Base-by-base conservation (phyloP, 2,888 invertebrate genomes). In the Drosophila subquinaria region DNA sequence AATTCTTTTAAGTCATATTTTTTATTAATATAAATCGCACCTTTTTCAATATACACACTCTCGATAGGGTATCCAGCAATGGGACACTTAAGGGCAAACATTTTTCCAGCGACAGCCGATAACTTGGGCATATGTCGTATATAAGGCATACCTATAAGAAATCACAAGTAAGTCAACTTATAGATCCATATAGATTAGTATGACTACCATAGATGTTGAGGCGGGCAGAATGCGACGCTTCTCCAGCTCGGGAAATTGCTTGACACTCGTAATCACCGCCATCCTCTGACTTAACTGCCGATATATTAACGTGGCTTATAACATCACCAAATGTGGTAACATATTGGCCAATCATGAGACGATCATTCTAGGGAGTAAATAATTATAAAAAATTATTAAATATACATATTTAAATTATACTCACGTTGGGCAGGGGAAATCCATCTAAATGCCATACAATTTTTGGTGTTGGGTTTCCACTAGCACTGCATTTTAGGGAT, bases 41-140 rank as follows among this genome's bases (percentile, higher is more conserved):
- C 96, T 94, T 97, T 95, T 92, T 97, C 97, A 97, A 98, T 98
- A 13, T 95, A 95, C 83, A 97, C 96, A 52, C 95, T 95, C 90
- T 97, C 96, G 73, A 97, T 97, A 6, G 97, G 97, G 93, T 96
- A 97, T 11, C 97, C 97, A 53, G 97, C 97, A n/a, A 96, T 97
- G 0, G 97, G 97, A 90, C 97, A 97, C 93, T 97, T 97, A 88
- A 97, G 95, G 79, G 95, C 94, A 89, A 97, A 94, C 88, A 95
- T 95, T 85, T 94, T 96, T 5, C 97, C 97, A 15, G 97, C 96
- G 0, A 97, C 95, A 1, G 97, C 97, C 11, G 96, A 96, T 65
- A 97, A 95, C 92, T 96, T 95, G 4, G 96, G 96, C 97, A 97
- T 97, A 83, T 96, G 95, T 17, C 97, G 94, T 66, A 97, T 96